Conservation (phyloP, 2,797 vertebrate species). For the Danio aesculapii region DNA sequence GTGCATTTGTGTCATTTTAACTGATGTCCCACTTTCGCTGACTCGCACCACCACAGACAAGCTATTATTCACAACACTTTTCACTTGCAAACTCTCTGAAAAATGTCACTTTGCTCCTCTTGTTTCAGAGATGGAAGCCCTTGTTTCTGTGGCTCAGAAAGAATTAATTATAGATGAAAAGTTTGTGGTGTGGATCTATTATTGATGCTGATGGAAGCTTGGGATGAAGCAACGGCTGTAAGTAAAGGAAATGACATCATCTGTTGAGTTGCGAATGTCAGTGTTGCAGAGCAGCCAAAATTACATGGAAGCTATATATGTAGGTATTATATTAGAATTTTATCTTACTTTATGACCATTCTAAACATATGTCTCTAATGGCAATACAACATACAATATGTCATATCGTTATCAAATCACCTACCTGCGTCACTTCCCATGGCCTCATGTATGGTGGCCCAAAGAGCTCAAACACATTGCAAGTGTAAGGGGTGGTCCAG, state of each 20-base stretch:
- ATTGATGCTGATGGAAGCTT: slow-evolving; percentile 51
- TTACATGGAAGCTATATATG: too few species aligned
- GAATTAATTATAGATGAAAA: slow-evolving; percentile 58
- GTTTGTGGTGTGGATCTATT: slow-evolving; percentile 48
- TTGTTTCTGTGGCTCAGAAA: slow-evolving; percentile 39
- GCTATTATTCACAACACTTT: neutral
- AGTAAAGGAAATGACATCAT: slow-evolving; percentile 38
- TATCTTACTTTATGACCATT: too few species aligned
- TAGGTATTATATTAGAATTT: too few species aligned
- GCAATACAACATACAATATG: too few species aligned
- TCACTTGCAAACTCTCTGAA: slow-evolving; percentile 3
- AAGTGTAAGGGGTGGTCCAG: too few species aligned
- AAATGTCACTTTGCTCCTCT: slow-evolving; percentile 24
- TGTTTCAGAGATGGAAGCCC: slow-evolving; percentile 33
- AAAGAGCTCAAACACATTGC: too few species aligned
- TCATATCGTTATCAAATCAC: too few species aligned
- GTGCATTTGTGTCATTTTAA: too few species aligned
- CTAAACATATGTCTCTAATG: too few species aligned
- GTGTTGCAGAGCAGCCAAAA: neutral
- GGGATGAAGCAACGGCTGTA: slow-evolving; percentile 30
- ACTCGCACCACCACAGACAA: neutral
- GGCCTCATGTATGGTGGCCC: too few species aligned
- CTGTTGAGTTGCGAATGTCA: neutral
- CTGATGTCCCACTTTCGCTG: too few species aligned
- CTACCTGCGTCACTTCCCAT: too few species aligned